A percentile compares a stretch with the other conserved stretches of the same genome.
Evolutionary conservation across 2,797 vertebrate species (phyloP).

Genomic region (Poecilia wingei): DNA sequence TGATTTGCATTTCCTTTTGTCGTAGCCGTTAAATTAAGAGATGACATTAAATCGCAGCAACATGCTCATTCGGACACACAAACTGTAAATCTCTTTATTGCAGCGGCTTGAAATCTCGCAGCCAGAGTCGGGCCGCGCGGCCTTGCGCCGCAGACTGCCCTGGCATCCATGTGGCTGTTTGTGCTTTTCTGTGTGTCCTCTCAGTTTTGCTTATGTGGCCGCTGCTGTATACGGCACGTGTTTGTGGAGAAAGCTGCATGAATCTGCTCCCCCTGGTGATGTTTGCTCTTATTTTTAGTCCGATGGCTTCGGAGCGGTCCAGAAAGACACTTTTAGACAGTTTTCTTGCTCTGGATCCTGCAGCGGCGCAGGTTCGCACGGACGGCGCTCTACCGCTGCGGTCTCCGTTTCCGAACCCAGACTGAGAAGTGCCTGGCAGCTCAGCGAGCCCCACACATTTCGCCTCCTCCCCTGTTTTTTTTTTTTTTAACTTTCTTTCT

Average conservation of each 20-base stretch:
- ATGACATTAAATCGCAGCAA: conserved; percentile 6
- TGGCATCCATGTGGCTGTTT: conserved; percentile 32
- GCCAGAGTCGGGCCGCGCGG: conserved; percentile 52
- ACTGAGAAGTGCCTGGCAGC: conserved; percentile 63
- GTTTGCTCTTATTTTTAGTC: conserved; percentile 42
- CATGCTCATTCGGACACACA: conserved; percentile 24
- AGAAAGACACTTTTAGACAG: conserved; percentile 17
- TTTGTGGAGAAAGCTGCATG: conserved; percentile 9
- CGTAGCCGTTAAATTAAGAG: conserved; percentile 9
- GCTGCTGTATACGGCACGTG: conserved; percentile 5
- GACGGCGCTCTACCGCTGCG: conserved; percentile 42
- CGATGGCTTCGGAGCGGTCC: conserved; percentile 16
- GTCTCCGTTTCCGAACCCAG: conserved; percentile 63
- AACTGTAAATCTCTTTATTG: conserved; percentile 44
- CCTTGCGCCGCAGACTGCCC: conserved; percentile 41
- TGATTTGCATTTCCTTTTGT: conserved; percentile 5
- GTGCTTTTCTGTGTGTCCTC: conserved; percentile 19
- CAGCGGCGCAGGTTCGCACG: conserved; percentile 3
- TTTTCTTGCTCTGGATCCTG: conserved; percentile 28
- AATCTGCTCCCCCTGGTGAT: conserved; percentile 44
- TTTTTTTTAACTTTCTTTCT: conserved; percentile 20
- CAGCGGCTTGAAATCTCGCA: conserved; percentile 42
- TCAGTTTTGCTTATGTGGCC: conserved; percentile 26
- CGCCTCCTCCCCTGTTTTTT: conserved; percentile 27
- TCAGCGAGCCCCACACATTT: conserved; percentile 41